Evolutionary conservation across 2,888 invertebrate genomes (phyloP).

Genomic region (Epirrhoe alternata): DNA sequence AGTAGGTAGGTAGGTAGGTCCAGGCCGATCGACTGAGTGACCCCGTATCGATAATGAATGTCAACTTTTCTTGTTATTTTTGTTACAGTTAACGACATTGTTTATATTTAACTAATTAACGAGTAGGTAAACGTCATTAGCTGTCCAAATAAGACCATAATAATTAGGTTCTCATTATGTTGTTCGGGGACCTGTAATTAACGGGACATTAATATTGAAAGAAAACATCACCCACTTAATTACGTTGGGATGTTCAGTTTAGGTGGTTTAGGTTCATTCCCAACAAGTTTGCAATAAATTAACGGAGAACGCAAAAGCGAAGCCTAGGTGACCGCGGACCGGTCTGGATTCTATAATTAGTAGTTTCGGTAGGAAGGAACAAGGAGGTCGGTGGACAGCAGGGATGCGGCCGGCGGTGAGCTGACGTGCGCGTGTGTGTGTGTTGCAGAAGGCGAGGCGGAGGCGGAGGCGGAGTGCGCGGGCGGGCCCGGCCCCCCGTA

Average conservation of each 20-base stretch:
- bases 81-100: slow-evolving; percentile 29
- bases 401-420: not conserved
- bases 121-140: slow-evolving; percentile 33
- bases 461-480: slow-evolving; percentile 62
- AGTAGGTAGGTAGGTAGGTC: slow-evolving; percentile 11
- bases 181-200: not conserved
- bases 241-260: not conserved
- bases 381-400: too few relatives aligned
- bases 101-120: slow-evolving; percentile 37
- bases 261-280: not conserved
- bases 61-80: slow-evolving; percentile 34
- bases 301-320: too few relatives aligned
- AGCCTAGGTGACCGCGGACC: too few relatives aligned
- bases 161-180: slow-evolving; percentile 9
- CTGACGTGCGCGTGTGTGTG: slow-evolving; percentile 33
- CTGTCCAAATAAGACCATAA: slow-evolving; percentile 17
- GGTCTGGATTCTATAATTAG: too few relatives aligned
- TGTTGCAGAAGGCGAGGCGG: slow-evolving; percentile 73
- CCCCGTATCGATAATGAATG: slow-evolving; percentile 32
- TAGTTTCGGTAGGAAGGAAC: too few relatives aligned
- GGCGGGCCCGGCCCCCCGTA: slow-evolving; percentile 67
- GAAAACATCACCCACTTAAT: not conserved
- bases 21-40: slow-evolving; percentile 12
- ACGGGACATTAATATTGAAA: not conserved
- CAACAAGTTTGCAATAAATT: not conserved